These are phyloP conservation scores for Pseudomyrmex gracilis DNA, from an alignment of 1,140 invertebrate species.

Conservation along the genomic window DNA sequence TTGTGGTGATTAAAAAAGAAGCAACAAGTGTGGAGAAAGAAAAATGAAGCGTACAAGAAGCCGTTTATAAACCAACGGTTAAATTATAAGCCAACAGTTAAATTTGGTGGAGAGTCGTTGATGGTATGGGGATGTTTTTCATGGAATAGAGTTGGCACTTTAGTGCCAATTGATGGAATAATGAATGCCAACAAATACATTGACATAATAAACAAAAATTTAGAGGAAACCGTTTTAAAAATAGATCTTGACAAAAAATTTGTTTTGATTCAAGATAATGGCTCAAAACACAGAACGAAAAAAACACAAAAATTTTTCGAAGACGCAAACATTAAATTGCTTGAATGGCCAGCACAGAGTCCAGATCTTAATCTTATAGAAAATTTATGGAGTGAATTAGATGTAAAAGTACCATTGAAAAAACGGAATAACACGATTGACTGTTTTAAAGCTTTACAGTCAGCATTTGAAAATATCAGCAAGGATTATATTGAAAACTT, in stretches of 20 bases:
- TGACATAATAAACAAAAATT: not conserved
- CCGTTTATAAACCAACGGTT: not conserved
- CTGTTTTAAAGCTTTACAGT: not conserved
- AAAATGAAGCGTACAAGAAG: not conserved
- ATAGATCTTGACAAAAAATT: not conserved
- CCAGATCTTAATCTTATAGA: not conserved
- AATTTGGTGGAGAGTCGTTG: not conserved
- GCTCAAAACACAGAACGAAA: not conserved
- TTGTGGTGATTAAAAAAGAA: not conserved
- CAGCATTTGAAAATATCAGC: not conserved
- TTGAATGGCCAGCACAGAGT: not conserved
- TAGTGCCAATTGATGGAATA: too few relatives aligned
- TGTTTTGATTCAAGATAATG: not conserved
- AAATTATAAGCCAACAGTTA: too few relatives aligned
- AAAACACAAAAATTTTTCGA: too few relatives aligned
- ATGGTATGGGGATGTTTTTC: not conserved
- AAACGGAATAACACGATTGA: not conserved
- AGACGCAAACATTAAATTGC: not conserved
- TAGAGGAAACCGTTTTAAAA: not conserved
- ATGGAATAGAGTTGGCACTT: too few relatives aligned
- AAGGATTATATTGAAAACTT: not conserved
- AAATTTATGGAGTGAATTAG: not conserved
- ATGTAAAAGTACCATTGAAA: not conserved
- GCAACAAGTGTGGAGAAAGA: slow-evolving; percentile 3
- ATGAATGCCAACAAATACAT: not conserved